Conservation (phyloP, 2,797 vertebrate genomes). For the Holocentrus rufus region DNA sequence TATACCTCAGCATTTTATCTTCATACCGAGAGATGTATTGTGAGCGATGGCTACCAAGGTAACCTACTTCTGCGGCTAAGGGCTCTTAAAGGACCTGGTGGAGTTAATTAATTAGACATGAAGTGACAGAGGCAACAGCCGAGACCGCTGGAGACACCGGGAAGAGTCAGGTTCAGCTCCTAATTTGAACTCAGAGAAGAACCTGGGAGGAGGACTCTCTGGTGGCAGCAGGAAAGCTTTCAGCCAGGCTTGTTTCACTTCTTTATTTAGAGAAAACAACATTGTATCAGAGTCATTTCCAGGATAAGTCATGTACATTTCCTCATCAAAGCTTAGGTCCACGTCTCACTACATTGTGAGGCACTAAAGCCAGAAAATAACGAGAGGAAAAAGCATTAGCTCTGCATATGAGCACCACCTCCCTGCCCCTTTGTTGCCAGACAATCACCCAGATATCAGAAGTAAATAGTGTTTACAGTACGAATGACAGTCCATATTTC, state of each 20-base stretch:
- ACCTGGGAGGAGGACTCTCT: background rate
- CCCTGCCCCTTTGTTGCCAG: constrained; percentile 48
- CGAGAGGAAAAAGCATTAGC: constrained; percentile 79
- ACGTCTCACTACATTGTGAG: constrained; percentile 26
- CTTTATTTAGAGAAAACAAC: constrained; percentile 23
- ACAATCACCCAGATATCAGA: constrained; percentile 72
- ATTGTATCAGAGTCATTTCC: constrained; percentile 8
- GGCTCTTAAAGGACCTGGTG: constrained; percentile 42
- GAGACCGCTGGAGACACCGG: constrained; percentile 34
- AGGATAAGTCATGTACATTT: background rate
- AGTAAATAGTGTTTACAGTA: constrained; percentile 71
- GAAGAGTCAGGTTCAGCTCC: constrained; percentile 15
- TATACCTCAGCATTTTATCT: background rate
- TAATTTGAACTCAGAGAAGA: constrained; percentile 17
- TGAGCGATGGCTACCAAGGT: constrained; percentile 39
- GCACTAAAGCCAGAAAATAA: constrained; percentile 70
- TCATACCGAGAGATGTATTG: constrained; percentile 8
- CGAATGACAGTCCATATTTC: constrained; percentile 70
- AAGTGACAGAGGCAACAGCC: constrained; percentile 54
- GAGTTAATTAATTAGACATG: constrained; percentile 70
- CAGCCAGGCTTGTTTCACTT: background rate
- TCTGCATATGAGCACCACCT: constrained; percentile 46
- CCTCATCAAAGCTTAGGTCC: background rate
- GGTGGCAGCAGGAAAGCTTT: constrained; percentile 17
- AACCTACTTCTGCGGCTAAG: constrained; percentile 43